Conservation (phyloP, 2,113 vertebrate species). For the Miniopterus natalensis region DNA sequence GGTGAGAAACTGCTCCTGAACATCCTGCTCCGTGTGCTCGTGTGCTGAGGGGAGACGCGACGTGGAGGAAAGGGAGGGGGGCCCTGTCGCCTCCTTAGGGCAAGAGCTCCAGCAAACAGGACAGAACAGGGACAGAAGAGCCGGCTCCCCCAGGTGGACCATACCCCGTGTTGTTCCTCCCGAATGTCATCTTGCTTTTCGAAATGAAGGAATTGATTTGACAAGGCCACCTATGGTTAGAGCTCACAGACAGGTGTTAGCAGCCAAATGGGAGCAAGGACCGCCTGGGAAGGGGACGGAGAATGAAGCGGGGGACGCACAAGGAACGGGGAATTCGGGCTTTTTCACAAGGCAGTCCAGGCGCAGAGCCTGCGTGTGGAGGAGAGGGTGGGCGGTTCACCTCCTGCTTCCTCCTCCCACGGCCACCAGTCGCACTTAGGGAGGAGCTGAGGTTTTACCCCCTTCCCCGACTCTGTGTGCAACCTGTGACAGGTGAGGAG, state of each 20-base stretch:
- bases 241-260: background rate
- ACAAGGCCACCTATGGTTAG: background rate
- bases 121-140: background rate
- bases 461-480: background rate
- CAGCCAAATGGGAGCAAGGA: background rate
- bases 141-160: background rate
- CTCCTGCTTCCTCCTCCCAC: background rate
- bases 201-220: constrained; percentile 9
- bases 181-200: background rate
- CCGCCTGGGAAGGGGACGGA: background rate
- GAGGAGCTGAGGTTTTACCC: background rate
- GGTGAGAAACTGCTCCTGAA: constrained; percentile 21
- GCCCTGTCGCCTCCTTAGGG: background rate
- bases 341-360: background rate
- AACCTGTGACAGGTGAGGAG: background rate
- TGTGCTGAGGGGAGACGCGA: background rate
- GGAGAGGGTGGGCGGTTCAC: background rate
- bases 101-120: background rate
- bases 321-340: background rate
- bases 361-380: background rate
- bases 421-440: background rate
- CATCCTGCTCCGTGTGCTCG: background rate
- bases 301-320: background rate
- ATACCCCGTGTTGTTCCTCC: background rate
- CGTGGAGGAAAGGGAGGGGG: background rate